Evolutionary conservation across 2,888 invertebrate species (phyloP).

Genomic region (Hydriomena furcata): DNA sequence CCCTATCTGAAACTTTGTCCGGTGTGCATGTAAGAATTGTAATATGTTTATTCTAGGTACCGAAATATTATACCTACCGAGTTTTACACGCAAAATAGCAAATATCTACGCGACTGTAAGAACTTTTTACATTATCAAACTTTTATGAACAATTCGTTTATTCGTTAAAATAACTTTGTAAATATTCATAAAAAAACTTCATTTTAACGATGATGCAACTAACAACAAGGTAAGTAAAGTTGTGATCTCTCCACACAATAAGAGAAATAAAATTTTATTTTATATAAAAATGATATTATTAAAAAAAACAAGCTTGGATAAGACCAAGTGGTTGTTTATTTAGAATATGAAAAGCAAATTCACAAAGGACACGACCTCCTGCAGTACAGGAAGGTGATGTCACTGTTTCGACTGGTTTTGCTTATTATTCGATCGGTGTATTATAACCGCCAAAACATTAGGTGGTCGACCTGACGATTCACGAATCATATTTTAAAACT

Average conservation of each 20-base stretch:
- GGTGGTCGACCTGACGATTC: constrained; percentile 48
- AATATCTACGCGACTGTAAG: no score
- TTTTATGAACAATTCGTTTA: no score
- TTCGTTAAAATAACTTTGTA: no score
- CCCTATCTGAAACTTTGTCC: constrained; percentile 22
- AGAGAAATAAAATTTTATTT: neutral
- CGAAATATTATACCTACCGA: no score
- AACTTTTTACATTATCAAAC: no score
- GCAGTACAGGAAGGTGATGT: constrained; percentile 78
- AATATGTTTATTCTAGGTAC: no score
- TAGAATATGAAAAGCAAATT: constrained; percentile 33
- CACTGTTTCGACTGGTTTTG: constrained; percentile 77
- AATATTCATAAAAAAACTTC: no score
- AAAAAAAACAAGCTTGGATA: neutral
- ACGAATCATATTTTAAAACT: constrained; percentile 13
- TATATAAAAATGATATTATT: neutral
- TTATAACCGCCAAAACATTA: constrained; percentile 53
- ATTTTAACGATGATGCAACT: no score
- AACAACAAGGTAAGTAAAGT: no score
- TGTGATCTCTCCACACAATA: no score
- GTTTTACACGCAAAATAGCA: no score
- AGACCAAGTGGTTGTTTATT: constrained; percentile 3
- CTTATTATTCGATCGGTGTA: constrained; percentile 74
- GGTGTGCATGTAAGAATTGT: constrained; percentile 5
- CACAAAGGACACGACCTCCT: constrained; percentile 69